Evolutionary conservation across 2,888 invertebrate genomes (phyloP).

Genomic region (Eupelmus urozonus): DNA sequence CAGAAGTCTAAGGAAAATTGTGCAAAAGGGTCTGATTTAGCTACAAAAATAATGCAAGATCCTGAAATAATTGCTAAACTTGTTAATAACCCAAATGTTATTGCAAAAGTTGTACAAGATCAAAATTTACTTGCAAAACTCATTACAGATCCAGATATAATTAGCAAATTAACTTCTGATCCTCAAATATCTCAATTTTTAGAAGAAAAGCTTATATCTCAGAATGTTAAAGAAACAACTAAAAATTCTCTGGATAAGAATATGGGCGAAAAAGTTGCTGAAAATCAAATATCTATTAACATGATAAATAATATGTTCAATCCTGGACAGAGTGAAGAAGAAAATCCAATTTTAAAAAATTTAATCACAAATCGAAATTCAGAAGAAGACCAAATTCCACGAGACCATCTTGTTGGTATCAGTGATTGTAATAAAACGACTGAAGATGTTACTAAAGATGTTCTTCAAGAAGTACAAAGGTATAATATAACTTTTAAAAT

Average conservation of each 20-base stretch:
- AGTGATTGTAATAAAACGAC: constrained; percentile 64
- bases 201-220: constrained; percentile 58
- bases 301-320: constrained; percentile 49
- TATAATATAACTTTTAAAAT: constrained; percentile 66
- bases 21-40: constrained; percentile 59
- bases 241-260: constrained; percentile 27
- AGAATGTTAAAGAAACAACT: constrained; percentile 19
- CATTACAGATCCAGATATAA: constrained; percentile 66
- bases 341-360: constrained; percentile 72
- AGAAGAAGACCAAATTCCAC: constrained; percentile 67
- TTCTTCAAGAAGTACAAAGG: constrained; percentile 84
- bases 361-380: constrained; percentile 71
- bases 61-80: constrained; percentile 66
- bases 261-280: constrained; percentile 46
- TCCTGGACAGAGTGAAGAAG: constrained; percentile 62
- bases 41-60: constrained; percentile 65
- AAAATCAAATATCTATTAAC: constrained; percentile 63
- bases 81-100: constrained; percentile 67
- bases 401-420: constrained; percentile 52
- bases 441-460: constrained; percentile 80
- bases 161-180: constrained; percentile 68
- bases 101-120: constrained; percentile 70
- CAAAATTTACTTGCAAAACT: constrained; percentile 68
- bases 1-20: constrained; percentile 64
- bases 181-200: constrained; percentile 69